Percentiles rank a stretch among this genome's conserved stretches.
Evolutionary conservation across 2,113 vertebrate genomes (phyloP).

Genomic region (Lampris incognitus): DNA sequence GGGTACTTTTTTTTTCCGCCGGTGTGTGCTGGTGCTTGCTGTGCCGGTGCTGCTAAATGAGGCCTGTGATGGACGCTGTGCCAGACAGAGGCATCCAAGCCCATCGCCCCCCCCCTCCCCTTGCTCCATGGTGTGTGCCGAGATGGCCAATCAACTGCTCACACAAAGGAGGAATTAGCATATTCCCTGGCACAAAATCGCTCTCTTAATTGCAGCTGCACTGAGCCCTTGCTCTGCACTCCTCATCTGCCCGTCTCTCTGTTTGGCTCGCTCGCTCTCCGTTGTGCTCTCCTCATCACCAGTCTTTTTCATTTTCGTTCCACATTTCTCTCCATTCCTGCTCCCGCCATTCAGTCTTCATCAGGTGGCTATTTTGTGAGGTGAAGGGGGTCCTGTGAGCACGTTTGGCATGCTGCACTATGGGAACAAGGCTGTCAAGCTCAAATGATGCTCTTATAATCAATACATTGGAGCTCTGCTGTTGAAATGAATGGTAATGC

Average conservation of each 20-base stretch:
- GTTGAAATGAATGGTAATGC: constrained; percentile 69
- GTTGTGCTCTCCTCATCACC: constrained; percentile 40
- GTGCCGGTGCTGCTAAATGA: constrained; percentile 54
- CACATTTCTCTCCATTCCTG: constrained; percentile 53
- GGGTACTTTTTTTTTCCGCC: constrained; percentile 3
- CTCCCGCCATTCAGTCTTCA: constrained; percentile 74
- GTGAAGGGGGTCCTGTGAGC: constrained; percentile 53
- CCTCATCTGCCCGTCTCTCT: constrained; percentile 22
- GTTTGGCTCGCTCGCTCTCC: constrained; percentile 16
- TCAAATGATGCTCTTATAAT: constrained; percentile 76
- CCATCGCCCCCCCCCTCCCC: constrained; percentile 36
- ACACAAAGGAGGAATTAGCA: constrained; percentile 76
- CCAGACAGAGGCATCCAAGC: constrained; percentile 57
- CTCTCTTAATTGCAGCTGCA: constrained; percentile 76
- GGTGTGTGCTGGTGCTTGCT: constrained; percentile 13
- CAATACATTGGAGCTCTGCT: constrained; percentile 61
- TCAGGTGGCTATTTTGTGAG: constrained; percentile 76
- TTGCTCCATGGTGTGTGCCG: constrained; percentile 45
- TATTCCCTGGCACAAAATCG: constrained; percentile 75
- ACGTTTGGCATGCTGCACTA: constrained; percentile 65
- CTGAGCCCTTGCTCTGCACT: constrained; percentile 57
- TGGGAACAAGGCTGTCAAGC: constrained; percentile 72
- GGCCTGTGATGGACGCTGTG: constrained; percentile 57
- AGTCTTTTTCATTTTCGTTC: constrained; percentile 48
- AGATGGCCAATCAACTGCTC: constrained; percentile 72